Base-by-base conservation (phyloP, 2,797 vertebrate species). In the Cuniculus paca region DNA sequence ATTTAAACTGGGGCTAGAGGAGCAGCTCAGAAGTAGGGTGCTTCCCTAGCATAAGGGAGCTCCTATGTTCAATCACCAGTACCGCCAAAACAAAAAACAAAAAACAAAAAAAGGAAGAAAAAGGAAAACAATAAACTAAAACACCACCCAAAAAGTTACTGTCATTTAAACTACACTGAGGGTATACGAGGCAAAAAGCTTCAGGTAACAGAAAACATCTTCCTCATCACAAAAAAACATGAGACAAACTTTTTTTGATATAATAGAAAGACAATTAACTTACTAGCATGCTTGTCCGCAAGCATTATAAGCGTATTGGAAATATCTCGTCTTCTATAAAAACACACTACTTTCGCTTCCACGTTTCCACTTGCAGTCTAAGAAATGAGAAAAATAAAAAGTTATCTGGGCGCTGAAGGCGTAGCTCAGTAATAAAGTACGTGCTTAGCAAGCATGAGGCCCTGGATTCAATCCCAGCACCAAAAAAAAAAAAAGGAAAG, bases 291-390 rank as follows among this genome's bases (percentile, higher is more conserved):
- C 97, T 99, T 99, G 98, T 99, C 99, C 97, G 99, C 99, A 97
- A 99, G 99, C 99, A 99, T 99, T 98, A 99, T 99, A 97, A 99
- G 99, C 94, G 99, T 99, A 99, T 99, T 99, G 93, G 99, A 99
- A 98, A 99, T 99, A 98, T 99, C 99, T 98, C 99, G 99, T 97
- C 99, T 98, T 97, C 99, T 99, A 98, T 99, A 99, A 98, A 99
- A 99, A 98, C 99, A 99, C 93, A 99, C 99, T 97, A 99, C 99
- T 98, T 99, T 99, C 97, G 99, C 99, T 98, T 99, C 99, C 98
- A 99, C 99, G 1, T 99, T 99, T 97, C 99, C 99, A 97, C 99
- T 99, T 93, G 99, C 99, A 60, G 99, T 99, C 99, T 99, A 97
- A 83, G 98, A 98, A 99, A 99, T 48, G 97, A 97, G 70, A 97